Evolutionary conservation across 1,140 invertebrate species (phyloP).

Genomic region (Amyelois transitella): DNA sequence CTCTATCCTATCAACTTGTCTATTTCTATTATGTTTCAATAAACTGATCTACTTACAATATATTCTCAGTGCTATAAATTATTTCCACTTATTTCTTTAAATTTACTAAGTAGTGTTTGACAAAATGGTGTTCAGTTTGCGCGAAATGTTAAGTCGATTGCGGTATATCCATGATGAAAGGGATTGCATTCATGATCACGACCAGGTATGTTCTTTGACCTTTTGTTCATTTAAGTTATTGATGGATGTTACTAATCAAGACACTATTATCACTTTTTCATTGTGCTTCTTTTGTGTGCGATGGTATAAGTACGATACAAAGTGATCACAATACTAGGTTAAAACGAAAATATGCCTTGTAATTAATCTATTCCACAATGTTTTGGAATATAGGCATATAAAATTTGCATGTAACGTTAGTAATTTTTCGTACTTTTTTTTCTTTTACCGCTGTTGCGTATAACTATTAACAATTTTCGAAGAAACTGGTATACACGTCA

Average conservation of each 20-base stretch:
- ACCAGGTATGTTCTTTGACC: conserved; percentile 17
- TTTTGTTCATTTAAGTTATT: not conserved
- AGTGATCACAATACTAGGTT: not conserved
- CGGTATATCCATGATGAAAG: conserved; percentile 51
- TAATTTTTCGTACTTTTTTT: no score
- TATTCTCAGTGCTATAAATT: not conserved
- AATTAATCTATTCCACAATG: not conserved
- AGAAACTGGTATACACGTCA: not conserved
- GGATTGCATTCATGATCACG: conserved; percentile 24
- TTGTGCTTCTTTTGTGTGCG: not conserved
- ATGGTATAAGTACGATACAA: not conserved
- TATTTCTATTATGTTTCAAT: conserved; percentile 15
- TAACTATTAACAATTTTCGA: not conserved
- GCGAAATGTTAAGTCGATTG: conserved; percentile 43
- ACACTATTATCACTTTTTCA: not conserved
- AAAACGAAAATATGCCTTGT: not conserved
- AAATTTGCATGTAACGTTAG: not conserved
- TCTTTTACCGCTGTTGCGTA: no score
- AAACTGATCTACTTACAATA: conserved; percentile 5
- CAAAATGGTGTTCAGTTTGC: conserved; percentile 53
- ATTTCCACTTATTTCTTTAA: conserved; percentile 6
- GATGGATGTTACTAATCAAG: not conserved
- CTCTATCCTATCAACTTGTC: conserved; percentile 6
- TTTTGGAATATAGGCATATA: no score
- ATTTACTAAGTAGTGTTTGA: not conserved